Conservation (phyloP, 1,140 invertebrate species). For the Halictus rubicundus region DNA sequence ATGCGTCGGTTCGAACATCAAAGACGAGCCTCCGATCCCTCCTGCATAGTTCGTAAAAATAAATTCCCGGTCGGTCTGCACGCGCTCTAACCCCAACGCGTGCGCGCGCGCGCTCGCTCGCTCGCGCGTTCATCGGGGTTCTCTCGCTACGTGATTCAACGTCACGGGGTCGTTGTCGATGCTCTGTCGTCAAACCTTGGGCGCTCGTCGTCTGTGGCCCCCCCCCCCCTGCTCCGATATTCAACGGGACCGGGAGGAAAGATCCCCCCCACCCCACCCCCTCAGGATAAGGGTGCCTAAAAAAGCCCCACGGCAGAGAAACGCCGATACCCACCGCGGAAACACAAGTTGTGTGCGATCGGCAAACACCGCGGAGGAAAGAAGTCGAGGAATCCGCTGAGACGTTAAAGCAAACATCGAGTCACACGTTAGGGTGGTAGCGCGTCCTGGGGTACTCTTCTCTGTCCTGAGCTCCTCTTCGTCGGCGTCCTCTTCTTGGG, state of each 20-base stretch:
- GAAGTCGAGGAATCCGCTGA: constrained; percentile 56
- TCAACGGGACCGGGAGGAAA: too few species aligned
- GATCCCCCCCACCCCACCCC: too few species aligned
- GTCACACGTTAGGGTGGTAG: constrained; percentile 49
- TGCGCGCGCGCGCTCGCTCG: too few species aligned
- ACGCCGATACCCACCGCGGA: constrained; percentile 64
- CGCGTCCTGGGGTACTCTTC: background rate
- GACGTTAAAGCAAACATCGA: constrained; percentile 75
- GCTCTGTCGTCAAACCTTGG: constrained; percentile 6
- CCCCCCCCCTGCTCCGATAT: too few species aligned
- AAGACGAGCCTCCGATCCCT: constrained; percentile 67
- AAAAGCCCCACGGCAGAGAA: constrained; percentile 29
- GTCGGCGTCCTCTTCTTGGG: background rate
- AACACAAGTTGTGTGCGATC: constrained; percentile 72
- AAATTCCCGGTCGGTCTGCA: constrained; percentile 67
- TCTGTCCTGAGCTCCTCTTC: background rate
- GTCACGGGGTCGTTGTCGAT: constrained; percentile 15
- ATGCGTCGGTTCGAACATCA: constrained; percentile 76
- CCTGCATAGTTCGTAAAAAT: constrained; percentile 76
- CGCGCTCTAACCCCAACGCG: constrained; percentile 35
- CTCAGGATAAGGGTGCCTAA: constrained; percentile 27
- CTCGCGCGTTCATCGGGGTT: constrained; percentile 13
- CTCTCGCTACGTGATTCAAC: constrained; percentile 28
- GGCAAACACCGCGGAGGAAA: constrained; percentile 68
- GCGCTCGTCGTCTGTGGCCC: too few species aligned